phyloP scores from a whole-genome alignment of 1,140 invertebrate genomes.

The Batillaria attramentaria region DNA sequence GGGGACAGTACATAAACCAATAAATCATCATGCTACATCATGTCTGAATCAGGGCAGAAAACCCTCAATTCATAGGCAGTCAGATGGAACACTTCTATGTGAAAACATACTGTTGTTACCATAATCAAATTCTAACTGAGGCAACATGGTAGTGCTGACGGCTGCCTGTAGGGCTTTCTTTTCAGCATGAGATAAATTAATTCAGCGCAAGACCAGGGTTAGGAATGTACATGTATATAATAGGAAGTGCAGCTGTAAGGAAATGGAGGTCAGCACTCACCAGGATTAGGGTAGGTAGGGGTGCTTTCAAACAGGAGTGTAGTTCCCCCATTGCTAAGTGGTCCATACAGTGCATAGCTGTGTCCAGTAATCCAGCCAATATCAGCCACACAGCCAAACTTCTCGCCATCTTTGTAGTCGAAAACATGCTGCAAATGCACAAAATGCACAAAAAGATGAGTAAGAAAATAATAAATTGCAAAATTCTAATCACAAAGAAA shows the following conservation, averaged over 20 bases:
- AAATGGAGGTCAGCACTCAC: conserved; percentile 48
- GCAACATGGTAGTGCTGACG: too few species aligned
- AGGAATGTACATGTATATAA: too few species aligned
- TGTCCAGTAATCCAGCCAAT: conserved; percentile 78
- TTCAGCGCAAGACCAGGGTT: too few species aligned
- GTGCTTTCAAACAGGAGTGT: conserved; percentile 76
- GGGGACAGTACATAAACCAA: too few species aligned
- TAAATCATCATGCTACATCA: too few species aligned
- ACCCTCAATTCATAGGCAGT: too few species aligned
- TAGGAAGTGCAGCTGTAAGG: neutral
- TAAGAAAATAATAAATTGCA: neutral
- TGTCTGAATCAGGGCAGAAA: too few species aligned
- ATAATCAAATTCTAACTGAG: too few species aligned
- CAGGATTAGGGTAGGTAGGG: conserved; percentile 75
- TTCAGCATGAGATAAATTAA: too few species aligned
- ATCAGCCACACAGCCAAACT: conserved; percentile 77
- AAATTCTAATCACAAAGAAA: neutral
- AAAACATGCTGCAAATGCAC: conserved; percentile 70
- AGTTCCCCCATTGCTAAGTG: conserved; percentile 75
- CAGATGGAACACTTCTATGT: too few species aligned
- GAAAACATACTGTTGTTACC: too few species aligned
- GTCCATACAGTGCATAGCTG: conserved; percentile 76
- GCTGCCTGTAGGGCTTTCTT: too few species aligned
- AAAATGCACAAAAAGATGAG: neutral
- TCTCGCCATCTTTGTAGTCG: conserved; percentile 73